Evolutionary conservation across 2,888 invertebrate species (phyloP).

Genomic region (Arrhopalites spinosus): DNA sequence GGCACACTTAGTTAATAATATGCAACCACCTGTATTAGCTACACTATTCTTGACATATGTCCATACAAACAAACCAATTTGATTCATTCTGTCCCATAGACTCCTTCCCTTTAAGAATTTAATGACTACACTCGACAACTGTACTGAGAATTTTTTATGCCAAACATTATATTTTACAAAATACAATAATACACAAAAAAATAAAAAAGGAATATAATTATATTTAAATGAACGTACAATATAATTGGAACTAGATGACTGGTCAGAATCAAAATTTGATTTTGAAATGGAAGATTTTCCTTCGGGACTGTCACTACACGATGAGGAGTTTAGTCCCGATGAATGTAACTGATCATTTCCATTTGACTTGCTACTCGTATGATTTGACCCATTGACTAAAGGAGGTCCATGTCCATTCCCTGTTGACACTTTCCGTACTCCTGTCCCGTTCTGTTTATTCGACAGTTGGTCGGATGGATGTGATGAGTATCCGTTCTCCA

Average conservation of each 20-base stretch:
- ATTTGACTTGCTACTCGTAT: neutral
- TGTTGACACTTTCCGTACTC: neutral
- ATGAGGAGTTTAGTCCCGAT: too few relatives aligned
- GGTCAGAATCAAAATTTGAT: neutral
- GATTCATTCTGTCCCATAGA: neutral
- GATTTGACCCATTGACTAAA: constrained; percentile 24
- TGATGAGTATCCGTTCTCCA: constrained; percentile 29
- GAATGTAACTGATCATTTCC: constrained; percentile 1
- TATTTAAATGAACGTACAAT: constrained; percentile 6
- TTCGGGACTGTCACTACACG: neutral
- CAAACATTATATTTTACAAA: neutral
- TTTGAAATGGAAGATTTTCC: neutral
- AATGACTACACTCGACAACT: neutral
- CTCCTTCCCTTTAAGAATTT: neutral
- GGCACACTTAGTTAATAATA: constrained; percentile 6
- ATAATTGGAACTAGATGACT: constrained; percentile 20
- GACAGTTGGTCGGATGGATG: constrained; percentile 2
- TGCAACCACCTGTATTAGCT: too few relatives aligned
- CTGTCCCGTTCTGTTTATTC: constrained; percentile 4
- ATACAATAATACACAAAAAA: neutral
- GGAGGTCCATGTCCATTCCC: constrained; percentile 24
- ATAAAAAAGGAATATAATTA: neutral
- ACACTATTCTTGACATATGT: too few relatives aligned
- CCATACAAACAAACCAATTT: too few relatives aligned
- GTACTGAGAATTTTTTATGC: too few relatives aligned